Evolutionary conservation across 2,888 invertebrate genomes (phyloP).

Genomic region (Biston betularia): DNA sequence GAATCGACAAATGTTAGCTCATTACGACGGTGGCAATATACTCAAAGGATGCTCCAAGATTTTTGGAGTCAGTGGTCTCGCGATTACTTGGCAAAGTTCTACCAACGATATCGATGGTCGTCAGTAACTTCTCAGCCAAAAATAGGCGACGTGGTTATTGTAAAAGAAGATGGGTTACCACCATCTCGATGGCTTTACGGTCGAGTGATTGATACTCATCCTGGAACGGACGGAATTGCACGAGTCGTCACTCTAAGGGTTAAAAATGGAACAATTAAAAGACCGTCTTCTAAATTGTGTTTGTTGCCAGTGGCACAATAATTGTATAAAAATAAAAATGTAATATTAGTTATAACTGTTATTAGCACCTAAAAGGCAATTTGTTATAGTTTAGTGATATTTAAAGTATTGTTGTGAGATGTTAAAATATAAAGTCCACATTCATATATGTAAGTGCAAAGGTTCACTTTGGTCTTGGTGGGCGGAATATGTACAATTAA

Average conservation of each 20-base stretch:
- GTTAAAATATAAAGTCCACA: too few species aligned
- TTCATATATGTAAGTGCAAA: background rate
- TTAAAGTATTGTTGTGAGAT: too few species aligned
- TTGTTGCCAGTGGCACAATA: background rate
- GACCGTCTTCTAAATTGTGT: background rate
- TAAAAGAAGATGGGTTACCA: background rate
- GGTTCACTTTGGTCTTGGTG: background rate
- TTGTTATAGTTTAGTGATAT: too few species aligned
- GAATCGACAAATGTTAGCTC: background rate
- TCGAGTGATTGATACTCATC: background rate
- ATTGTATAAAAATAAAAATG: background rate
- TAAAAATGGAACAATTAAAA: background rate
- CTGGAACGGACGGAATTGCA: background rate
- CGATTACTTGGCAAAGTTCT: background rate
- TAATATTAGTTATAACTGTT: too few species aligned
- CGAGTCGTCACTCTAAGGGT: background rate
- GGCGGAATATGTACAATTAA: background rate
- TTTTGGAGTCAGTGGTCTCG: background rate
- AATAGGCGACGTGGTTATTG: background rate
- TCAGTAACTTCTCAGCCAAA: background rate
- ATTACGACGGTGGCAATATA: constrained; percentile 1
- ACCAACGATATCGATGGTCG: background rate
- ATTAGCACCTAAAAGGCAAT: too few species aligned
- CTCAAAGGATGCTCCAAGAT: background rate
- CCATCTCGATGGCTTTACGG: background rate